These are phyloP conservation scores for Tragelaphus scriptus DNA, from an alignment of 2,113 vertebrate species.

Conservation along the genomic window DNA sequence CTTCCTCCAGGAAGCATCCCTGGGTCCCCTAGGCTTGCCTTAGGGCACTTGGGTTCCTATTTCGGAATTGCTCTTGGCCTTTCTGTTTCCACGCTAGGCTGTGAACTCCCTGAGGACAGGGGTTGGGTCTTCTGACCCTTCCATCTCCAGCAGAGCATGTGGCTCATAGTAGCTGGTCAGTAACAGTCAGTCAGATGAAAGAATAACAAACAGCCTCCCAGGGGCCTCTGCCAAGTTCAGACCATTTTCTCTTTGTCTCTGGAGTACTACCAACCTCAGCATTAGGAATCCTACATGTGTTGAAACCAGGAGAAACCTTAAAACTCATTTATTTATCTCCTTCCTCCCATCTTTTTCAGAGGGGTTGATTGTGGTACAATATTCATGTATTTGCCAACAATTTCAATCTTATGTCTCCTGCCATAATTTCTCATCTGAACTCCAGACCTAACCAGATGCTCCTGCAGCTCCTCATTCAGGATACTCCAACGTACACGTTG, in stretches of 20 bases:
- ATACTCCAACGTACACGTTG: neutral
- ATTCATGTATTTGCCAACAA: neutral
- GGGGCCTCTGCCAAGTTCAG: neutral
- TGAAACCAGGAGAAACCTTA: neutral
- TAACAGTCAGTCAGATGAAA: neutral
- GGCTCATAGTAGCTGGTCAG: neutral
- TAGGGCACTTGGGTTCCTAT: neutral
- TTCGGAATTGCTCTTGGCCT: neutral
- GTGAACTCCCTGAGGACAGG: neutral
- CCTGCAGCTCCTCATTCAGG: neutral
- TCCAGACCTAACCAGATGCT: neutral
- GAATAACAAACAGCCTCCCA: neutral
- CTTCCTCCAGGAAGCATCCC: neutral
- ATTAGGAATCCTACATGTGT: neutral
- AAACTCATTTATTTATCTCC: neutral
- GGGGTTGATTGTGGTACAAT: neutral
- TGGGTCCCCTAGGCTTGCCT: neutral
- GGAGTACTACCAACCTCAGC: neutral
- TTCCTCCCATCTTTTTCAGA: neutral
- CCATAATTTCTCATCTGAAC: neutral
- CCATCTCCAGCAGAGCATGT: neutral
- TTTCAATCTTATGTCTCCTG: neutral
- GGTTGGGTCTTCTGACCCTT: neutral
- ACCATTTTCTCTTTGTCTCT: neutral
- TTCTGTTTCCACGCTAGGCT: neutral